Evolutionary conservation across 2,888 invertebrate genomes (phyloP), one percentile per base, ranked within the genome.

Genomic region (Lycophotia porphyrea): DNA sequence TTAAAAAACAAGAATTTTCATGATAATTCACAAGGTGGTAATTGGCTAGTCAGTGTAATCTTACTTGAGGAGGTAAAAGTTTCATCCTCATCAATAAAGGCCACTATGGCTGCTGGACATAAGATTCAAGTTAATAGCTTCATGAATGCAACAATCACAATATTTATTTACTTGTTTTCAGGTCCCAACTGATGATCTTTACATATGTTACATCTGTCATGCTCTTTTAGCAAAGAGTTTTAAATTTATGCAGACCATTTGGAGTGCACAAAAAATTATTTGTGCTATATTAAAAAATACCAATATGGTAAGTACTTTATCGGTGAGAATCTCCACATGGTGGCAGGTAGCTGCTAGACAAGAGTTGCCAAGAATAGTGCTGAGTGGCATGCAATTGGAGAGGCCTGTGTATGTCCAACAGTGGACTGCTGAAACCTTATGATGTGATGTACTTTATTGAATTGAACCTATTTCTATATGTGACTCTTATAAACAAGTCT

Each of bases 191-290:
- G 80, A 71, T 24, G 77, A 82, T 60, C 31, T 67, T 31, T 64
- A 64, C 42, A 44, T 64, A 24, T 80, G 80, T 64, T 68, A 49
- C 58, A 68, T 76, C 39, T 80, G 80, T 64, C 42, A n/a, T 1
- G 49, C 61, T 71, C 49, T 81, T 58, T 1, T 80, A 58, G n/a
- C 1, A 27, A 80, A 80, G 49, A n/a, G 55, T n/a, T 76, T 21
- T 24, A 66, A 67, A 58, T 80, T 81, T 31, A 49, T 55, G 13
- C 61, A 67, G 36, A 76, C 76, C 49, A 7, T 80, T 39, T 81
- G 65, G 60, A 80, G 67, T 24, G 58, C 80, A 31, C 80, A 80
- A 58, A 24, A 71, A 24, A 34, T 71, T 44, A 21, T 80, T n/a
- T 11, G 15, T 76, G 39, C 9, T 36, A 3, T 71, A 21, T 36